A percentile compares a stretch with the other conserved stretches of the same genome.
These are phyloP conservation scores for Sitta europaea DNA, from an alignment of 2,113 vertebrate species.

Conservation along the genomic window DNA sequence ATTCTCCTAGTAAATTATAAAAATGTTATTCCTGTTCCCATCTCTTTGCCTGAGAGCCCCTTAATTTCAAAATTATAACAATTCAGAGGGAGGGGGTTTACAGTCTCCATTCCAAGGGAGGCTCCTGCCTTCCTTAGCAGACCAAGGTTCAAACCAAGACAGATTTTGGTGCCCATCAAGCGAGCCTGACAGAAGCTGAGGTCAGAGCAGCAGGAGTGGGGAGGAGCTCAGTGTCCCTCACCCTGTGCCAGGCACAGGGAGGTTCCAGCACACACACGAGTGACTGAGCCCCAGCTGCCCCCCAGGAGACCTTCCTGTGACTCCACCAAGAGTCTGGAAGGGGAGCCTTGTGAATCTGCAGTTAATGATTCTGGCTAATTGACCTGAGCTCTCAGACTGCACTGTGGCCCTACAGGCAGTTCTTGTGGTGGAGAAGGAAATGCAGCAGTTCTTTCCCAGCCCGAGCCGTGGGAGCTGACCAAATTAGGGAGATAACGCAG, in stretches of 20 bases:
- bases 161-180: no score
- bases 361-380: neutral
- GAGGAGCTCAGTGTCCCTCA: neutral
- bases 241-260: neutral
- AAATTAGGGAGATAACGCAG: accelerated
- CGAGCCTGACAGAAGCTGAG: neutral
- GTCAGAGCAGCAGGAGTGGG: neutral
- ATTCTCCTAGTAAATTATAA: no score
- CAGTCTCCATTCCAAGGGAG: no score
- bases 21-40: no score
- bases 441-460: neutral
- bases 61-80: no score
- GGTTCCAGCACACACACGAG: neutral
- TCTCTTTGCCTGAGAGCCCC: no score
- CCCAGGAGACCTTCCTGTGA: neutral
- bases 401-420: neutral
- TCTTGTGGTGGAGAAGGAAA: neutral
- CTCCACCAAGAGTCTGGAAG: neutral
- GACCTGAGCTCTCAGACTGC: neutral
- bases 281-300: neutral
- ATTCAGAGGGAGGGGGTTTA: no score
- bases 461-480: neutral
- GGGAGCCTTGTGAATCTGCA: neutral
- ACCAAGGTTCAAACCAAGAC: no score
- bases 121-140: no score